A percentile compares a stretch with the other conserved stretches of the same genome.
Conservation (phyloP, 35 echinoderm and acorn worm genomes). For the Lytechinus variegatus region DNA sequence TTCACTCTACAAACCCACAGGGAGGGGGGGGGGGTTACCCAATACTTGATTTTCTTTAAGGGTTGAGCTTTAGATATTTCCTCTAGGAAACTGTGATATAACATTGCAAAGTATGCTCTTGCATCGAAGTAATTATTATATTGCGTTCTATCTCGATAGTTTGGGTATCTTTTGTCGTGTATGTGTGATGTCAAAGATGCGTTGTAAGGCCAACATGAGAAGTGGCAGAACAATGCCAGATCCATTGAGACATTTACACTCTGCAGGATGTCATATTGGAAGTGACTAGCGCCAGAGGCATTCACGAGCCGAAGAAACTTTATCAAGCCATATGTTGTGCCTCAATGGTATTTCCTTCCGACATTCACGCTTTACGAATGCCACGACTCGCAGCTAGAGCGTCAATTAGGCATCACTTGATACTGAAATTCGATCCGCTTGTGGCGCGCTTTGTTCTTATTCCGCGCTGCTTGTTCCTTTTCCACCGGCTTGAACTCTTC, state of each 20-base stretch:
- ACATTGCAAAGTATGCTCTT: too few species aligned
- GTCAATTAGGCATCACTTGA: not conserved
- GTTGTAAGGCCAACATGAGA: not conserved
- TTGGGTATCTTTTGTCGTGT: not conserved
- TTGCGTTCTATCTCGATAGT: not conserved
- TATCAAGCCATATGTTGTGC: not conserved
- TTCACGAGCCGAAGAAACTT: not conserved
- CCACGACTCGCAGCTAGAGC: not conserved
- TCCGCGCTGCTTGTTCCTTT: not conserved
- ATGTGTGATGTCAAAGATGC: not conserved
- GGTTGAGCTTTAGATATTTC: not conserved
- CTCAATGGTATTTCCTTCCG: not conserved
- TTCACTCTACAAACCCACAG: not conserved
- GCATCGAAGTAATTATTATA: too few species aligned
- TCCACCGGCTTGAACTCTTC: not conserved
- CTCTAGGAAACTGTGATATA: too few species aligned
- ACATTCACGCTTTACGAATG: not conserved
- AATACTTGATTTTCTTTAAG: not conserved
- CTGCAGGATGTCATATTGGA: constrained; percentile 7
- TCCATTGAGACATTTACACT: constrained; percentile 16
- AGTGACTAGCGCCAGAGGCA: not conserved
- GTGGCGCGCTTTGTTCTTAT: not conserved
- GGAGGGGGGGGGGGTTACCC: too few species aligned
- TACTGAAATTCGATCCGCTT: not conserved
- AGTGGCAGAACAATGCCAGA: not conserved